phyloP scores from a whole-genome alignment of 2,113 vertebrate genomes.

The rabbit (Oryctolagus cuniculus) region mOryCun1.1 NC_091450.1:10474501-10475000 shows the following conservation, averaged over 20 bases:
- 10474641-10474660: background rate
- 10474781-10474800: background rate
- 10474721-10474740: too few species aligned
- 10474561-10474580: fast-evolving
- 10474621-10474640: background rate
- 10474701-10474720: too few species aligned
- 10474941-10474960: background rate
- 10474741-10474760: too few species aligned
- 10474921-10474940: fast-evolving
- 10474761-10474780: too few species aligned
- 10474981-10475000: too few species aligned
- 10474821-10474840: background rate
- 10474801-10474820: background rate
- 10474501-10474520: background rate
- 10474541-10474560: fast-evolving
- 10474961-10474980: too few species aligned
- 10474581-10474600: too few species aligned
- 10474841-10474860: background rate
- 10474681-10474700: too few species aligned
- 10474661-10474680: too few species aligned
- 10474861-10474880: background rate
- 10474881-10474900: background rate
- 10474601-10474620: background rate
- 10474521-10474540: fast-evolving
- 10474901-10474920: too few species aligned